Conservation (phyloP, 1,140 invertebrate species). For the Cydia fagiglandana region DNA sequence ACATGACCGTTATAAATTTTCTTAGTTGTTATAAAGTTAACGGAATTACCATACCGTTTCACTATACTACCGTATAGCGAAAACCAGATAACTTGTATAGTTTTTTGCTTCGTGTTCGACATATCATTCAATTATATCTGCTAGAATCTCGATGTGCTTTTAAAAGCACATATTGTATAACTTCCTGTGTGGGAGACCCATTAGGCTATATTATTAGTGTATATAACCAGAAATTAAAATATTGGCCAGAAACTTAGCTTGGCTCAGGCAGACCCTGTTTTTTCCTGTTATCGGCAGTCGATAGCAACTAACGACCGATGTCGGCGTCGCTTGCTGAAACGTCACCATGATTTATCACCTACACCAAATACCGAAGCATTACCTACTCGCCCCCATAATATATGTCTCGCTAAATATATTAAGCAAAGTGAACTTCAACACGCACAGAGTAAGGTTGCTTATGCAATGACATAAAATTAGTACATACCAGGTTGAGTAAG, state of each 20-base stretch:
- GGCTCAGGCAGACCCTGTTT: constrained; percentile 49
- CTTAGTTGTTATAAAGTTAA: too few relatives aligned
- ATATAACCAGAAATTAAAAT: neutral
- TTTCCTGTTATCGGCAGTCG: constrained; percentile 62
- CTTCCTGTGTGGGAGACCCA: too few relatives aligned
- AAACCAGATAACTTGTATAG: too few relatives aligned
- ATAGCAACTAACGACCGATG: constrained; percentile 63
- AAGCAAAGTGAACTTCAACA: neutral
- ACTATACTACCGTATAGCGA: too few relatives aligned
- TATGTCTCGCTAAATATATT: neutral
- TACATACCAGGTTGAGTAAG: neutral
- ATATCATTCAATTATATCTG: too few relatives aligned
- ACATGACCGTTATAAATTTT: too few relatives aligned
- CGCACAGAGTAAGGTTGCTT: neutral
- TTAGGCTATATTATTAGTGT: too few relatives aligned
- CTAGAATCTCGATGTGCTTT: too few relatives aligned
- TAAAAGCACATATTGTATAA: too few relatives aligned
- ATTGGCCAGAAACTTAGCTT: neutral
- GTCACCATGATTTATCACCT: constrained; percentile 69
- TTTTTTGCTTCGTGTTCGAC: too few relatives aligned
- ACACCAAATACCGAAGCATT: constrained; percentile 42
- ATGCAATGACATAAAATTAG: neutral
- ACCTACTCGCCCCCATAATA: neutral
- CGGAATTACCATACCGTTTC: too few relatives aligned
- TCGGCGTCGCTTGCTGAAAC: constrained; percentile 59